phyloP scores from a whole-genome alignment of 2,797 vertebrate species.

The Cuculus canorus region DNA sequence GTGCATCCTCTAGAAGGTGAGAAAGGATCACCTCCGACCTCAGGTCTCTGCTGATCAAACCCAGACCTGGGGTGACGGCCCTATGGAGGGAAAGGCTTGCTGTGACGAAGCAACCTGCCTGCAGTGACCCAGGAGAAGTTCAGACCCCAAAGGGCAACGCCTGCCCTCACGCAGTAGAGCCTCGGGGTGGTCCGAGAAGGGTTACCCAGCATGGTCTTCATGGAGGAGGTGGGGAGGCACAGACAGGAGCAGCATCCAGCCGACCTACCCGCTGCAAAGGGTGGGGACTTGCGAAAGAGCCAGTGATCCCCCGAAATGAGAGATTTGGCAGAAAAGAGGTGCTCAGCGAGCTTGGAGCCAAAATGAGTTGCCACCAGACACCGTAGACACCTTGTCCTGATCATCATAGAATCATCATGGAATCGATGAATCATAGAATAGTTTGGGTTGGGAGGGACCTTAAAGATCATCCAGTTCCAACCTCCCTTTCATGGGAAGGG shows the following conservation, averaged over 20 bases:
- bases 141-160: background rate
- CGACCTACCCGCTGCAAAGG: background rate
- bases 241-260: background rate
- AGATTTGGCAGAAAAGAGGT: background rate
- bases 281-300: background rate
- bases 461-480: too few relatives aligned
- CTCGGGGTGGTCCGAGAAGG: background rate
- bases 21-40: background rate
- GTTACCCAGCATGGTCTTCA: background rate
- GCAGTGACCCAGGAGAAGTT: background rate
- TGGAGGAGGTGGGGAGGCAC: background rate
- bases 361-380: background rate
- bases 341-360: background rate
- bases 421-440: too few relatives aligned
- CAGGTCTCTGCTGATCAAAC: background rate
- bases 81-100: background rate
- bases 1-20: background rate
- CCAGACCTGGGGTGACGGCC: background rate
- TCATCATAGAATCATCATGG: background rate
- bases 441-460: too few relatives aligned
- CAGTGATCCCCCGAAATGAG: background rate
- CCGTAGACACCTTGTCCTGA: background rate
- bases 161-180: rapidly evolving
- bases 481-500: too few relatives aligned
- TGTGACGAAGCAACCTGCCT: background rate